Base-by-base conservation (phyloP, 2,888 invertebrate genomes). In the Drosophila helvetica region DNA sequence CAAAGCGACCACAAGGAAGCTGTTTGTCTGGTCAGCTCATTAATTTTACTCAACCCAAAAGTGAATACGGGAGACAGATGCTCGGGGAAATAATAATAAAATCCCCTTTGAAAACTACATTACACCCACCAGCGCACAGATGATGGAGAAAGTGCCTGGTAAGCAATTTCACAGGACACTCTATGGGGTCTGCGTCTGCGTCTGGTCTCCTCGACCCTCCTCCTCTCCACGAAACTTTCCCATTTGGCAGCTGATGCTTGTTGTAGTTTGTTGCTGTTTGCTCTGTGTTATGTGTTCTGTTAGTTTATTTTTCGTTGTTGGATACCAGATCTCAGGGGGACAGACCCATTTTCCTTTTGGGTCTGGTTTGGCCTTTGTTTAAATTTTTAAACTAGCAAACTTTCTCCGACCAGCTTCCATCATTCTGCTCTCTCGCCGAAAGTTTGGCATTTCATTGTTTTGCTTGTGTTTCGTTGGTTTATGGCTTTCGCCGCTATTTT, bases 41-140 rank as follows among this genome's bases (percentile, higher is more conserved):
- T 70, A 70, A 70, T 71, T 71, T 56, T 27, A 25, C 55, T 71
- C 55, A 71, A 71, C 61, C 72, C 42, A 45, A 55, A 61, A 62
- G 61, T 70, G 61, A 70, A 70, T 61, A 71, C 38, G 15, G 15
- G n/a, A 38, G 38, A 38, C 38, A 38, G 38, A 43, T 55, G 54
- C 42, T 51, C 25, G 56, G 62, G 51, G 38, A 50, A 52, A 71
- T 55, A 43, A 71, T 55, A 43, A 33, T 50, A 42, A 52, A 61
- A 56, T 71, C 72, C 61, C 38, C 61, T 71, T 69, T 61, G 46
- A 46, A 61, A 71, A 27, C 72, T 38, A 38, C 38, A n/a, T 6
- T 12, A 38, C 19, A 53, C 38, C 33, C 33, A 18, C 8, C 33
- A 30, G 19, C 27, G n/a, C 19, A n/a, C 5, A 22, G 19, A 53